These are phyloP conservation scores for Collichthys lucidus DNA, from an alignment of 2,113 vertebrate species.

Conservation along the genomic window DNA sequence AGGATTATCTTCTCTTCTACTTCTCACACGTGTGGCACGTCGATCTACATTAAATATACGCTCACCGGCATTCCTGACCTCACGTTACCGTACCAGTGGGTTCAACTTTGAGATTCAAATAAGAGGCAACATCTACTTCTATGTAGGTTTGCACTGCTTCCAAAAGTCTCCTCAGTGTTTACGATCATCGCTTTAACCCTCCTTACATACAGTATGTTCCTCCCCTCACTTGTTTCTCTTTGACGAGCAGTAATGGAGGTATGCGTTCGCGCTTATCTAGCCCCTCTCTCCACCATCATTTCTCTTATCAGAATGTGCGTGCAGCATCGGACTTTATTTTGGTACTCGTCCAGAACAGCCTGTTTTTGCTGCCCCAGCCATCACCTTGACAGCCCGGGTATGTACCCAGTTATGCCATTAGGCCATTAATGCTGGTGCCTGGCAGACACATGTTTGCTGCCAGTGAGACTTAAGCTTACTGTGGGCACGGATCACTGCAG, in stretches of 20 bases:
- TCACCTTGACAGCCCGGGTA: slow-evolving; percentile 33
- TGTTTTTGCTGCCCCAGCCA: slow-evolving; percentile 11
- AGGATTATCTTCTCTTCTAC: background rate
- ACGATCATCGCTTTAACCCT: background rate
- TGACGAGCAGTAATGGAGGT: slow-evolving; percentile 16
- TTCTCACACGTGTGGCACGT: background rate
- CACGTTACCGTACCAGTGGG: too few species aligned
- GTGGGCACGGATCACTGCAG: slow-evolving; percentile 32
- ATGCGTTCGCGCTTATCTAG: slow-evolving; percentile 55
- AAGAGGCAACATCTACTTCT: background rate
- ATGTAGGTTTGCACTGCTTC: background rate
- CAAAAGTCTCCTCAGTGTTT: slow-evolving; percentile 1
- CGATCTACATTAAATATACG: background rate
- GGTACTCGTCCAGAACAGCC: slow-evolving; percentile 41
- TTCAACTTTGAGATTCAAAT: background rate
- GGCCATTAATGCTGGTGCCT: slow-evolving; percentile 28
- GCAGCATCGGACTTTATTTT: slow-evolving; percentile 47
- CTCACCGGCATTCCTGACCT: too few species aligned
- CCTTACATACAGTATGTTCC: background rate
- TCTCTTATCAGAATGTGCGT: slow-evolving; percentile 54
- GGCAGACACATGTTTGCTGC: slow-evolving; percentile 28
- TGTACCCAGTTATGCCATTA: slow-evolving; percentile 28
- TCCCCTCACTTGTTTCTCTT: background rate
- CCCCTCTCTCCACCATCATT: slow-evolving; percentile 31
- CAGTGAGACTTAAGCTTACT: slow-evolving; percentile 23